A percentile compares a stretch with the other conserved stretches of the same genome.
phyloP scores from a whole-genome alignment of 1,140 invertebrate genomes.

The Bombus vancouverensis region DNA sequence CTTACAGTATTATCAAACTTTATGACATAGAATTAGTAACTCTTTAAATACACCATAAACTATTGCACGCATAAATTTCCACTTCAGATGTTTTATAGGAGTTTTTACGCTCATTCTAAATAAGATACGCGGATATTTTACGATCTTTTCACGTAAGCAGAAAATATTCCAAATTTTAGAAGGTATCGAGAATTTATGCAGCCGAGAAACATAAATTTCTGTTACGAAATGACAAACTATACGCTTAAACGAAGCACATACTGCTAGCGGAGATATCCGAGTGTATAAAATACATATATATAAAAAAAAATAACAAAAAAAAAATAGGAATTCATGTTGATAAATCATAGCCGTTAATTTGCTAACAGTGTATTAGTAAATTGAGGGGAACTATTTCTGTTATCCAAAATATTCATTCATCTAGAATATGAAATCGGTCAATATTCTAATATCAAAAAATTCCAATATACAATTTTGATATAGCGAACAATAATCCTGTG shows the following conservation, averaged over 20 bases:
- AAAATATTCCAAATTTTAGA: slow-evolving; percentile 5
- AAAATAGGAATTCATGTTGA: neutral
- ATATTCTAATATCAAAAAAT: neutral
- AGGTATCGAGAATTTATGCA: slow-evolving; percentile 13
- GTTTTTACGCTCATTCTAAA: neutral
- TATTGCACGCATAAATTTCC: neutral
- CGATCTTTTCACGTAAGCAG: neutral
- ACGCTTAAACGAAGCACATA: neutral
- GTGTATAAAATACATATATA: neutral
- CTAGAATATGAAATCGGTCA: neutral
- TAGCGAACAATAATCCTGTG: neutral
- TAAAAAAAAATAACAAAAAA: neutral
- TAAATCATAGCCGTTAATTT: neutral
- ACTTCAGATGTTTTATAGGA: neutral
- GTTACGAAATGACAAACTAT: neutral
- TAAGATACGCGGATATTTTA: neutral
- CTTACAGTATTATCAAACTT: neutral
- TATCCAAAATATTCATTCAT: neutral
- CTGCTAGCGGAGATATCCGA: neutral
- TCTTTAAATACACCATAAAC: neutral
- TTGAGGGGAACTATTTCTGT: neutral
- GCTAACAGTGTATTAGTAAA: neutral
- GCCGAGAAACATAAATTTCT: neutral
- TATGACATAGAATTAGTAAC: neutral
- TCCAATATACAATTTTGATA: neutral